phyloP scores from a whole-genome alignment of 1,140 invertebrate species.

The Hestina assimilis region DNA sequence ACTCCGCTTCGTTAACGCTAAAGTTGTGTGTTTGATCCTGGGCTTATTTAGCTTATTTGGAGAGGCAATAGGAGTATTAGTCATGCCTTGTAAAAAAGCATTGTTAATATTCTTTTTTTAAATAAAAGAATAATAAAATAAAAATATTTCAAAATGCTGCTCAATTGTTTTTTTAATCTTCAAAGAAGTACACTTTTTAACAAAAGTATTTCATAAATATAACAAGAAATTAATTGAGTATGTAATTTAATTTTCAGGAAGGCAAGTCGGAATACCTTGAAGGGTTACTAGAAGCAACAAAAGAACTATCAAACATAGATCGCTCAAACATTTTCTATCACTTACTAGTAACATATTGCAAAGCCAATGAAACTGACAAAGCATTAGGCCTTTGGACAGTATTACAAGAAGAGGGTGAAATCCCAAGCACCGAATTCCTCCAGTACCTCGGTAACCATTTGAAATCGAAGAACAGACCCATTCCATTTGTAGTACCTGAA shows the following conservation, averaged over 20 bases:
- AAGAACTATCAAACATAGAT: slow-evolving; percentile 86
- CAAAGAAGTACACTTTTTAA: too few species aligned
- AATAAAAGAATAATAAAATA: too few species aligned
- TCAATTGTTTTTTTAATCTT: too few species aligned
- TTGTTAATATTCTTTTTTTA: too few species aligned
- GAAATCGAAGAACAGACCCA: slow-evolving; percentile 79
- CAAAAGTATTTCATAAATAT: not conserved
- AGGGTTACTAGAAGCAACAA: slow-evolving; percentile 85
- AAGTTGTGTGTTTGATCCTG: too few species aligned
- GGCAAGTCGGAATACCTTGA: slow-evolving; percentile 84
- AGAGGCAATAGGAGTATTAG: too few species aligned
- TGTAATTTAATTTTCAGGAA: slow-evolving; percentile 67
- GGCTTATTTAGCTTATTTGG: too few species aligned
- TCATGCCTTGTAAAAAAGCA: too few species aligned
- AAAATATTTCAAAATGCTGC: too few species aligned
- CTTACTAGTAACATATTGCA: slow-evolving; percentile 84
- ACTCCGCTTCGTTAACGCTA: too few species aligned
- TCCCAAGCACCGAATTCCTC: slow-evolving; percentile 85
- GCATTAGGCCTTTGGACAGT: slow-evolving; percentile 87
- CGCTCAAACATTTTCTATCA: slow-evolving; percentile 86
- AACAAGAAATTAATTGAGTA: not conserved
- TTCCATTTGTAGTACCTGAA: slow-evolving; percentile 83
- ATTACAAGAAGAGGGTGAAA: slow-evolving; percentile 89
- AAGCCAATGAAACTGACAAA: slow-evolving; percentile 83
- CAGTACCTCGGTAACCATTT: slow-evolving; percentile 82